phyloP scores from a whole-genome alignment of 2,113 vertebrate species.

The Corythaixoides concolor region DNA sequence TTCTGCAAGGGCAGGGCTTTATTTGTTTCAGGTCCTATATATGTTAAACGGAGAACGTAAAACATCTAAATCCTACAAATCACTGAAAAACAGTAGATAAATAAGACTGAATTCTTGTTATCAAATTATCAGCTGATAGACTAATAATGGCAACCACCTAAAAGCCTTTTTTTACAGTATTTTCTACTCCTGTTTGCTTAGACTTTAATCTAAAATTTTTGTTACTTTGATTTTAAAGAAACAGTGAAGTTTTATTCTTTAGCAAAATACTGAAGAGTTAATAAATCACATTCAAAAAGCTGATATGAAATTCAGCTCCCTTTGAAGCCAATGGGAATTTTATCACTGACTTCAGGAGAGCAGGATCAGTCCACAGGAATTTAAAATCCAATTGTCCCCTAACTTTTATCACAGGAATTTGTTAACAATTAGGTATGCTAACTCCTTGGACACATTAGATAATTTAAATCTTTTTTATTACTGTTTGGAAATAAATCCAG shows the following conservation, averaged over 20 bases:
- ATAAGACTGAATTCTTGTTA: neutral
- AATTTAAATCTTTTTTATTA: neutral
- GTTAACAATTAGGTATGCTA: neutral
- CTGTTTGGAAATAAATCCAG: neutral
- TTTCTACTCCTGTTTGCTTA: neutral
- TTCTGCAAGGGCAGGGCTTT: neutral
- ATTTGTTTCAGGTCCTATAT: neutral
- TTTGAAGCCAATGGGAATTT: constrained; percentile 18
- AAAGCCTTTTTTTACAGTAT: neutral
- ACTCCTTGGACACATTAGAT: neutral
- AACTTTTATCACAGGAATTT: neutral
- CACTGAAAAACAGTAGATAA: neutral
- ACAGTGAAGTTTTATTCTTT: neutral
- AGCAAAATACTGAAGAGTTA: neutral
- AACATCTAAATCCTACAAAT: neutral
- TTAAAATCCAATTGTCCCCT: neutral
- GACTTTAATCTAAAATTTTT: neutral
- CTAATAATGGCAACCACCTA: neutral
- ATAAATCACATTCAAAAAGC: neutral
- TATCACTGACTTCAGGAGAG: neutral
- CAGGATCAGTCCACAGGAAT: neutral
- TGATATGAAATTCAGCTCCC: neutral
- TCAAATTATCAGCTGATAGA: neutral
- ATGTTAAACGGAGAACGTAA: neutral
- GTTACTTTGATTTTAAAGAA: constrained; percentile 7